Evolutionary conservation across 2,888 invertebrate species (phyloP).

Genomic region (Barypeithes pellucidus): DNA sequence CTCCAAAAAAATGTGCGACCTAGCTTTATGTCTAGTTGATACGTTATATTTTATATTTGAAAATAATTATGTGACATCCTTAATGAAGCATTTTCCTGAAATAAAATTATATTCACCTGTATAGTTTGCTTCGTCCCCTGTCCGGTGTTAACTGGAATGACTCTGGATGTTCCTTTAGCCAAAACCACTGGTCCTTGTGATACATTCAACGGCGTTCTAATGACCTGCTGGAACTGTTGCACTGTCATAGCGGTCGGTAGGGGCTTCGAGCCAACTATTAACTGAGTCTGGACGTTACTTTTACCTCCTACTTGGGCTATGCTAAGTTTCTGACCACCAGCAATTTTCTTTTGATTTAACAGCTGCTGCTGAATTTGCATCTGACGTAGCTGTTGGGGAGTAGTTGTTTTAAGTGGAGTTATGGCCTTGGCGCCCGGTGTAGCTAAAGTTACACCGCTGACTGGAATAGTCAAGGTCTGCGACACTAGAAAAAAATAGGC

Average conservation of each 20-base stretch:
- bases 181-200: constrained; percentile 76
- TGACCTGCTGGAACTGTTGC: constrained; percentile 83
- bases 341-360: constrained; percentile 74
- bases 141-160: constrained; percentile 77
- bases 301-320: constrained; percentile 72
- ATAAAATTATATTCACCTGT: constrained; percentile 69
- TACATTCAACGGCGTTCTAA: constrained; percentile 70
- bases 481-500: constrained; percentile 61
- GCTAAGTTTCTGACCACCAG: constrained; percentile 74
- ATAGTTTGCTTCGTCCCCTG: constrained; percentile 76
- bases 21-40: too few species aligned
- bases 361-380: constrained; percentile 76
- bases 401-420: constrained; percentile 71
- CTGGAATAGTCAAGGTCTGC: constrained; percentile 73
- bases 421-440: constrained; percentile 67
- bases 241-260: constrained; percentile 79
- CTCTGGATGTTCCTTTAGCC: constrained; percentile 77
- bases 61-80: too few species aligned
- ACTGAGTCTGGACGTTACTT: constrained; percentile 76
- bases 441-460: constrained; percentile 72
- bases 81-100: too few species aligned
- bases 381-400: constrained; percentile 79
- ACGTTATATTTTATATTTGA: too few species aligned
- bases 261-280: constrained; percentile 79
- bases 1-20: too few species aligned